Evolutionary conservation across 2,113 vertebrate genomes (phyloP).

Genomic region (Sardina pilchardus): DNA sequence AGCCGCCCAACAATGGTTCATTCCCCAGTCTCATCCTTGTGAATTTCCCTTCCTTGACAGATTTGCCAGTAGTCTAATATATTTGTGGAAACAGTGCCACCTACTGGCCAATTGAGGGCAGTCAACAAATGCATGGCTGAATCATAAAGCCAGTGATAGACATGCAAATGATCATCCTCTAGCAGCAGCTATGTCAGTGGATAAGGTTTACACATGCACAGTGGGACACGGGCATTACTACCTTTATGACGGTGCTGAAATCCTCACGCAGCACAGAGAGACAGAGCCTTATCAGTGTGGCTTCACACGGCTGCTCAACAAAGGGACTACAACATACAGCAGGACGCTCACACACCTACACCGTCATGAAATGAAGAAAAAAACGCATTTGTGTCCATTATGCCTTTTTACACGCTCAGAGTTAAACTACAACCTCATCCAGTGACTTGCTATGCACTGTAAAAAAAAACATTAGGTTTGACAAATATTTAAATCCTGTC

Average conservation of each 20-base stretch:
- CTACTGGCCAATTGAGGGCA: slow-evolving; percentile 59
- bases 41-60: slow-evolving; percentile 49
- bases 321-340: slow-evolving; percentile 1
- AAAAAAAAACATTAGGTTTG: neutral
- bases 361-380: neutral
- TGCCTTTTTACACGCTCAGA: neutral
- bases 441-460: neutral
- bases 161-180: slow-evolving; percentile 57
- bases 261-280: neutral
- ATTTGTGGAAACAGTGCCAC: slow-evolving; percentile 79
- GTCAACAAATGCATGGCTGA: slow-evolving; percentile 46
- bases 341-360: slow-evolving; percentile 6
- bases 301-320: neutral
- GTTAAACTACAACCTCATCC: neutral
- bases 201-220: slow-evolving; percentile 32
- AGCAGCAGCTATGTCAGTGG: slow-evolving; percentile 44
- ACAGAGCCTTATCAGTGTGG: slow-evolving; percentile 13
- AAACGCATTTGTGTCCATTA: neutral
- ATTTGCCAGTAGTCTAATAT: slow-evolving; percentile 52
- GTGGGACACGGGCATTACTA: slow-evolving; percentile 38
- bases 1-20: slow-evolving; percentile 64
- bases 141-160: slow-evolving; percentile 54
- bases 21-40: slow-evolving; percentile 22
- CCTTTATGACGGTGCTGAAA: slow-evolving; percentile 28
- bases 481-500: neutral